Percentiles rank a stretch among this genome's conserved stretches.
phyloP scores from a whole-genome alignment of 2,113 vertebrate genomes.

The Gadus macrocephalus region DNA sequence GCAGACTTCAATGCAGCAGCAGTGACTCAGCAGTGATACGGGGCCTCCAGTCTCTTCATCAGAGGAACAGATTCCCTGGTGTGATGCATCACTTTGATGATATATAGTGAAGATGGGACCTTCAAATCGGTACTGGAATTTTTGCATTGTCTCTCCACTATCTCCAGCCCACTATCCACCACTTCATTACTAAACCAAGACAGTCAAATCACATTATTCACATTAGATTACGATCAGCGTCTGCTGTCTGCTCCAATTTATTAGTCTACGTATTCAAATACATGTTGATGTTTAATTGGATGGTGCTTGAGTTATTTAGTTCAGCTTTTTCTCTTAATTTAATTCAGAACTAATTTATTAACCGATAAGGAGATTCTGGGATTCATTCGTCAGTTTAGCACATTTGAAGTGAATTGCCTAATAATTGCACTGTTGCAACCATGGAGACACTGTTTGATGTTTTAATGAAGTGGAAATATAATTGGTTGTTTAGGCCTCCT shows the following conservation, averaged over 20 bases:
- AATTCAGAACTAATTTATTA: neutral
- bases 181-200: slow-evolving; percentile 30
- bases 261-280: slow-evolving; percentile 6
- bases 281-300: slow-evolving; percentile 9
- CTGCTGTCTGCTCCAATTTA: slow-evolving; percentile 12
- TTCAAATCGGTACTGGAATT: slow-evolving; percentile 8
- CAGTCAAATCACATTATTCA: slow-evolving; percentile 36
- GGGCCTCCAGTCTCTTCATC: neutral
- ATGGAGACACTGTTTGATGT: neutral
- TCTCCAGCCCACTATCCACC: slow-evolving; percentile 42
- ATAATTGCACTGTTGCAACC: neutral
- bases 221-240: slow-evolving; percentile 48
- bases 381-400: no score
- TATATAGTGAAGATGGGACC: neutral
- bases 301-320: neutral
- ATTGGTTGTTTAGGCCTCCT: neutral
- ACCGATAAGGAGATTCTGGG: no score
- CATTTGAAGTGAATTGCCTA: neutral
- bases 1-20: slow-evolving; percentile 8
- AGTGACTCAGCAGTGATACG: slow-evolving; percentile 33
- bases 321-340: slow-evolving; percentile 22
- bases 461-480: neutral
- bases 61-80: neutral
- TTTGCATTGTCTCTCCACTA: slow-evolving; percentile 5
- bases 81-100: slow-evolving; percentile 6